A percentile compares a stretch with the other conserved stretches of the same genome.
These are phyloP conservation scores for Meles meles DNA, from an alignment of 2,113 vertebrate genomes.

Conservation along the genomic window DNA sequence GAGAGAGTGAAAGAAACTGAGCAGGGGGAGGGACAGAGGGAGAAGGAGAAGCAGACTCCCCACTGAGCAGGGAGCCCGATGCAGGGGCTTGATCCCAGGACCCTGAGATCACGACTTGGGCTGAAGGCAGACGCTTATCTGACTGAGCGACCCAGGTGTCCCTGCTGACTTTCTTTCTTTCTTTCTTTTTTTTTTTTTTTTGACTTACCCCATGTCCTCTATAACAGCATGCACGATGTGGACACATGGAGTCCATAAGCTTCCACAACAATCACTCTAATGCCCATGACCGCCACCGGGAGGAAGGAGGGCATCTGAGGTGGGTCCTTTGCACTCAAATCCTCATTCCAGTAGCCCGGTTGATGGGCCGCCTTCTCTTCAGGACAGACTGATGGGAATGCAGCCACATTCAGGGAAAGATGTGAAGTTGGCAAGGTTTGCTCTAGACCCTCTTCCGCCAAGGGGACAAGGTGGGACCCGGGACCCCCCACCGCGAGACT, in stretches of 20 bases:
- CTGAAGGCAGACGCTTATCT: neutral
- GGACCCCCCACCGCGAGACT: neutral
- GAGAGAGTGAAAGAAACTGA: neutral
- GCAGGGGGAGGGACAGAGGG: neutral
- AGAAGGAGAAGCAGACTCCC: neutral
- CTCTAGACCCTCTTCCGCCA: neutral
- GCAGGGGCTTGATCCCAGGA: neutral
- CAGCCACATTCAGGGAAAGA: neutral
- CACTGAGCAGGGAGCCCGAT: neutral
- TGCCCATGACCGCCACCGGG: accelerated
- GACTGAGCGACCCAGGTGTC: neutral
- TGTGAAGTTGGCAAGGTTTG: no score
- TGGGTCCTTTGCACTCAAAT: accelerated
- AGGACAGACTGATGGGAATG: neutral
- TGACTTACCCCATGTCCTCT: neutral
- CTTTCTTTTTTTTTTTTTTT: neutral
- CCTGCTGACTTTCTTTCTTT: neutral
- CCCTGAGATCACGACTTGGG: neutral
- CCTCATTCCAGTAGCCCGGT: neutral
- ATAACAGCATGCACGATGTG: neutral
- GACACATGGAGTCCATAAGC: accelerated
- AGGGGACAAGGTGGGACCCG: neutral
- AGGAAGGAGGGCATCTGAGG: neutral
- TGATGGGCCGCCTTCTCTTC: accelerated
- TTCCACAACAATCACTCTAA: neutral